Conservation (phyloP, 1,140 invertebrate genomes). For the Parapsyche elsis region DNA sequence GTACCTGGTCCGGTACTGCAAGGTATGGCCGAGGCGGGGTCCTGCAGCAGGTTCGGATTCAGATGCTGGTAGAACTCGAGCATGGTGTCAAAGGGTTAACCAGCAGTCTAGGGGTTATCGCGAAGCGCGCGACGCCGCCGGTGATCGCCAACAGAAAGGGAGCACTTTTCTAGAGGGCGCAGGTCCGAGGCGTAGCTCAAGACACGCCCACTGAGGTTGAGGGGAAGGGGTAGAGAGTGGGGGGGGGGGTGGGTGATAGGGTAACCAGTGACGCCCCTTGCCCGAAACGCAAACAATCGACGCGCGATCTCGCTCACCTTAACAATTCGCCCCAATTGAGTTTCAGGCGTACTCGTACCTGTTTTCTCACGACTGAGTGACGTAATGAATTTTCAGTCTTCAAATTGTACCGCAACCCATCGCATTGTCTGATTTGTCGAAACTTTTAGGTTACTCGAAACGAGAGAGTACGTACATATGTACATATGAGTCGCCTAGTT, state of each 20-base stretch:
- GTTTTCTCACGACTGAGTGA: too few relatives aligned
- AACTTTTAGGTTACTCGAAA: too few relatives aligned
- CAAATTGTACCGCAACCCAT: too few relatives aligned
- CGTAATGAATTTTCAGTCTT: too few relatives aligned
- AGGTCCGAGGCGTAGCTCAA: background rate
- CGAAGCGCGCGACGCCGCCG: slow-evolving; percentile 3
- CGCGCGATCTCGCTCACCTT: background rate
- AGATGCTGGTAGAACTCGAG: slow-evolving; percentile 40
- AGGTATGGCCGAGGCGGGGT: background rate
- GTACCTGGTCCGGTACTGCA: slow-evolving; percentile 3
- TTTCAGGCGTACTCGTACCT: too few relatives aligned
- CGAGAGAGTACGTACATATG: too few relatives aligned
- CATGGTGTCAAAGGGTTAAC: background rate
- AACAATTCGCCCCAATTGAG: too few relatives aligned
- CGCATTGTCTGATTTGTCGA: too few relatives aligned
- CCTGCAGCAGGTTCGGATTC: slow-evolving; percentile 34
- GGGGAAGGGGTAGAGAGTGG: background rate
- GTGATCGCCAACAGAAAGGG: slow-evolving; percentile 5
- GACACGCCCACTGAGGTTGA: background rate
- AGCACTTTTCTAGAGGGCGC: slow-evolving; percentile 5
- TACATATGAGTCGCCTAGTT: too few relatives aligned
- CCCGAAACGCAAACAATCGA: too few relatives aligned
- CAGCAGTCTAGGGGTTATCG: background rate
- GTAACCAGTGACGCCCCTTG: background rate
- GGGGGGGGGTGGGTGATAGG: background rate